phyloP scores from a whole-genome alignment of 2,888 invertebrate genomes.

The Flexamia atlantica region DNA sequence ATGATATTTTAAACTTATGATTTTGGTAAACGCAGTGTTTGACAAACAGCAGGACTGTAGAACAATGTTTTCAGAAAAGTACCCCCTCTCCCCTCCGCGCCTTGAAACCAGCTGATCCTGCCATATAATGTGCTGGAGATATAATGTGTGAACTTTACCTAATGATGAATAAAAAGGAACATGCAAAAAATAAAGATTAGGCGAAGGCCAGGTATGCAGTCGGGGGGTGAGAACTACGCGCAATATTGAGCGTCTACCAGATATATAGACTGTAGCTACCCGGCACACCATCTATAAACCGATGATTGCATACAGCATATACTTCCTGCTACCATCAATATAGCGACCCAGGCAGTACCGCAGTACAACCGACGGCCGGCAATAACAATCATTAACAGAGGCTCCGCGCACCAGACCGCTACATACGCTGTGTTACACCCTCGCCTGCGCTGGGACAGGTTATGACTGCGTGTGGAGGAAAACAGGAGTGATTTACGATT shows the following conservation, averaged over 20 bases:
- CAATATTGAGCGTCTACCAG: neutral
- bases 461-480: neutral
- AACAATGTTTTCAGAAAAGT: too few relatives aligned
- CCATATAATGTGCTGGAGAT: too few relatives aligned
- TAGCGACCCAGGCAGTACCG: neutral
- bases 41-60: too few relatives aligned
- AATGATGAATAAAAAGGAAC: too few relatives aligned
- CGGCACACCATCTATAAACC: slow-evolving; percentile 18
- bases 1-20: too few relatives aligned
- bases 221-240: neutral
- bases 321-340: slow-evolving; percentile 45
- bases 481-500: too few relatives aligned
- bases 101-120: too few relatives aligned
- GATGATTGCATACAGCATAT: slow-evolving; percentile 23
- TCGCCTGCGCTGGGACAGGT: neutral
- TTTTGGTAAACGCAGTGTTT: too few relatives aligned
- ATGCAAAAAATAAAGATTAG: too few relatives aligned
- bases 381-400: slow-evolving; percentile 11
- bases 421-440: too few relatives aligned
- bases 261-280: slow-evolving; percentile 1
- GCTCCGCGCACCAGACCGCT: neutral
- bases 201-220: neutral
- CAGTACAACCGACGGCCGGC: neutral
- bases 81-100: too few relatives aligned
- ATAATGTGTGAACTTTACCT: too few relatives aligned